These are phyloP conservation scores for Hapalemur alaotrensis DNA, from an alignment of 2,797 vertebrate genomes.

Conservation along the genomic window DNA sequence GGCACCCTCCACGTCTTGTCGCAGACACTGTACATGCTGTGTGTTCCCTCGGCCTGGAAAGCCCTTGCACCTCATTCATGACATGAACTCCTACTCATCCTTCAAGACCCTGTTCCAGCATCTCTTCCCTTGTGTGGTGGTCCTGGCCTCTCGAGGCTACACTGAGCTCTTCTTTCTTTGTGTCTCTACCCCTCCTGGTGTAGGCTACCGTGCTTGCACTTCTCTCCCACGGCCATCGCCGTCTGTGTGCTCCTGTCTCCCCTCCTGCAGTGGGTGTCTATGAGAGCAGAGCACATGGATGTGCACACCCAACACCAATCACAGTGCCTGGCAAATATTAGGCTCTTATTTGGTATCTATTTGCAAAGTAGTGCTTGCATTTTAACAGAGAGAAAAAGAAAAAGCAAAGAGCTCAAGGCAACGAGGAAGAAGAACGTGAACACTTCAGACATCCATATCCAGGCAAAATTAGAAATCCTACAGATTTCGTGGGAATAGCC, in stretches of 20 bases:
- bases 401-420: background rate
- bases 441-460: background rate
- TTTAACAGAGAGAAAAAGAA: background rate
- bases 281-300: background rate
- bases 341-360: background rate
- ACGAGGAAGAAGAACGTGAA: background rate
- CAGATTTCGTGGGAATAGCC: background rate
- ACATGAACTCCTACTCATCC: background rate
- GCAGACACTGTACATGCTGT: fast-evolving
- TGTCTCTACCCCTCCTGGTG: fast-evolving
- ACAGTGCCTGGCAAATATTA: background rate
- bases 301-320: background rate
- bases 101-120: background rate
- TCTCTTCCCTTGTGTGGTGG: background rate
- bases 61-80: background rate
- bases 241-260: background rate
- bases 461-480: background rate
- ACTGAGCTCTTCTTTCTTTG: background rate
- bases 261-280: background rate
- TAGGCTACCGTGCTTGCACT: too few species aligned
- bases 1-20: fast-evolving
- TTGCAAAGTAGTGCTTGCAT: background rate
- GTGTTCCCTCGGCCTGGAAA: background rate
- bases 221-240: background rate
- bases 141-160: background rate